Base-by-base conservation (phyloP, 2,888 invertebrate genomes). In the Drosophila tripunctata region DNA sequence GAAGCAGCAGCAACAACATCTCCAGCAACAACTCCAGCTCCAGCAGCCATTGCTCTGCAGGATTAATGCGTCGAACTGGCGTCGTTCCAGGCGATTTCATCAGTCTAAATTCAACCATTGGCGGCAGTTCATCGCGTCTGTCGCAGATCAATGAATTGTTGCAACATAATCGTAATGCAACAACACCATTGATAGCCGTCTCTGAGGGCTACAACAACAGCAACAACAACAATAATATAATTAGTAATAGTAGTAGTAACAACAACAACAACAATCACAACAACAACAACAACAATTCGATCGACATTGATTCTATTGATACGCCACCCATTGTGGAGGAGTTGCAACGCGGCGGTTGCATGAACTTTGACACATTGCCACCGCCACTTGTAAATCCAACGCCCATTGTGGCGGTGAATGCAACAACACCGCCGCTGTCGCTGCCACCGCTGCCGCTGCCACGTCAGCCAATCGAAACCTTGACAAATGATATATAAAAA, bases 141-240 rank as follows among this genome's bases (percentile, higher is more conserved):
- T 89, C 90, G n/a, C 90, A 89, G 67, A 90, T 91, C 24, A 90
- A 91, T 66, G 89, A 91, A 84, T 78, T 91, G 55, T 61, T 91
- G 48, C 90, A 90, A 62, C 90, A 89, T 61, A 91, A 89, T 87
- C 90, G 91, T 2, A 91, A 85, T 71, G 88, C 90, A 14, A 87
- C 89, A n/a, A 79, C 88, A 31, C 88, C 90, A 3, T 60, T 89
- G 47, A 87, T 90, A 21, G 90, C 89, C 15, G 86, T 90, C 41
- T 76, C 89, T 6, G 78, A 88, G 52, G 52, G 66, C 3, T 84
- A 75, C 33, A 38, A 63, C 5, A 71, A 45, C 61, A 69, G 54
- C 35, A 58, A n/a, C n/a, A n/a, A n/a, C n/a, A n/a, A n/a, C n/a
- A n/a, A n/a, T 10, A 27, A 10, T 2, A 27, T 27, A 10, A 27